A percentile compares a stretch with the other conserved stretches of the same genome.
Evolutionary conservation across 2,797 vertebrate species (phyloP).

Genomic region (Acestrorhynchus altus): DNA sequence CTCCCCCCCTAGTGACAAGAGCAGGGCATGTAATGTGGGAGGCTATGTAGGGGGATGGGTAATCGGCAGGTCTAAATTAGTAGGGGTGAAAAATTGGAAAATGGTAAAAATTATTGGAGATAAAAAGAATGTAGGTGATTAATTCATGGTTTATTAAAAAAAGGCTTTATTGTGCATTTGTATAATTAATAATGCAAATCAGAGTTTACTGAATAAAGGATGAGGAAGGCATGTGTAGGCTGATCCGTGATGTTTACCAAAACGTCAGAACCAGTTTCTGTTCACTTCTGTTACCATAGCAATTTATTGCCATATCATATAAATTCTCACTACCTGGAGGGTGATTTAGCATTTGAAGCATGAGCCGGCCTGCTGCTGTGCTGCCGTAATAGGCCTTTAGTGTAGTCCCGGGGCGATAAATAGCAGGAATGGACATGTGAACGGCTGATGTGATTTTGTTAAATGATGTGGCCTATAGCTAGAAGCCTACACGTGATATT

Average conservation of each 20-base stretch:
- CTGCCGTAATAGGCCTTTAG: constrained; percentile 22
- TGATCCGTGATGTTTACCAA: neutral
- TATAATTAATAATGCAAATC: no score
- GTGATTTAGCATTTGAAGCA: constrained; percentile 22
- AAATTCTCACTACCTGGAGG: constrained; percentile 19
- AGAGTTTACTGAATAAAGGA: no score
- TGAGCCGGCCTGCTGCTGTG: neutral
- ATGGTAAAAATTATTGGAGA: no score
- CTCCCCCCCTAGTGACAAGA: no score
- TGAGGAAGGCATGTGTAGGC: no score
- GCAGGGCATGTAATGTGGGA: no score
- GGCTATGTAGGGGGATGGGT: no score
- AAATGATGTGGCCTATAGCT: neutral
- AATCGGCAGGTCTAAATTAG: no score
- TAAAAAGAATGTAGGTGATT: no score
- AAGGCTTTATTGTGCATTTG: no score
- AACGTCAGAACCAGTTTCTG: neutral
- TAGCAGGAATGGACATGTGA: constrained; percentile 1
- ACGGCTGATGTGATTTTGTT: neutral
- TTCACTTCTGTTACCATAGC: neutral
- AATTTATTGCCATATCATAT: constrained; percentile 10
- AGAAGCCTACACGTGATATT: neutral
- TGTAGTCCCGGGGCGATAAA: constrained; percentile 12
- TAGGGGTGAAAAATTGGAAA: no score
- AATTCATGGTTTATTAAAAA: no score